Evolutionary conservation across 2,888 invertebrate species (phyloP).

Genomic region (Molanna angustata): DNA sequence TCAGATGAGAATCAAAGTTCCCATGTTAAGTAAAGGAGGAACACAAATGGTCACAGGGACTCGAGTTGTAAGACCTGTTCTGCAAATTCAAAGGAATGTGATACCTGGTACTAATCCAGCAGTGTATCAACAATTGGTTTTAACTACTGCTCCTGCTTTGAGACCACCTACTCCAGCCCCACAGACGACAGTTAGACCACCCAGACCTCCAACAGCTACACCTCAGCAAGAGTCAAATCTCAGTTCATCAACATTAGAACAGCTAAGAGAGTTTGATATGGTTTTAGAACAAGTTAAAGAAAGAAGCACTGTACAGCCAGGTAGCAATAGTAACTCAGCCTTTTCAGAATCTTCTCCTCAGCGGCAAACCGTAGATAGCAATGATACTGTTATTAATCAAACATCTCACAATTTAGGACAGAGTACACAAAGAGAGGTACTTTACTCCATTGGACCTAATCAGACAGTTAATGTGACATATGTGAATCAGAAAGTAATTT

Average conservation of each 20-base stretch:
- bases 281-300: constrained; percentile 79
- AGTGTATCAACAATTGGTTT: constrained; percentile 52
- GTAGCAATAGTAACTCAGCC: constrained; percentile 36
- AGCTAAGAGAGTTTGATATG: constrained; percentile 75
- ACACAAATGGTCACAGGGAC: constrained; percentile 57
- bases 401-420: constrained; percentile 6
- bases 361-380: constrained; percentile 31
- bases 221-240: constrained; percentile 55
- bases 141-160: constrained; percentile 50
- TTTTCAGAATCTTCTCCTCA: constrained; percentile 34
- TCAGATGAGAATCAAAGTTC: constrained; percentile 54
- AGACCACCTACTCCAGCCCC: constrained; percentile 46
- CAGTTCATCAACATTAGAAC: constrained; percentile 74
- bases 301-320: constrained; percentile 63
- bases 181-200: constrained; percentile 35
- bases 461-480: constrained; percentile 33
- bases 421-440: constrained; percentile 43
- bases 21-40: constrained; percentile 52
- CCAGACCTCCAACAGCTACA: constrained; percentile 35
- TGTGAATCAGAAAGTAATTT: constrained; percentile 47
- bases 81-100: constrained; percentile 62
- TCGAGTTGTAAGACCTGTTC: constrained; percentile 53
- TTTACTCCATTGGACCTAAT: constrained; percentile 39
- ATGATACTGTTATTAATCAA: constrained; percentile 24
- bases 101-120: constrained; percentile 56